Evolutionary conservation across 1,140 invertebrate genomes (phyloP).

Genomic region (Archivesica marissinica): DNA sequence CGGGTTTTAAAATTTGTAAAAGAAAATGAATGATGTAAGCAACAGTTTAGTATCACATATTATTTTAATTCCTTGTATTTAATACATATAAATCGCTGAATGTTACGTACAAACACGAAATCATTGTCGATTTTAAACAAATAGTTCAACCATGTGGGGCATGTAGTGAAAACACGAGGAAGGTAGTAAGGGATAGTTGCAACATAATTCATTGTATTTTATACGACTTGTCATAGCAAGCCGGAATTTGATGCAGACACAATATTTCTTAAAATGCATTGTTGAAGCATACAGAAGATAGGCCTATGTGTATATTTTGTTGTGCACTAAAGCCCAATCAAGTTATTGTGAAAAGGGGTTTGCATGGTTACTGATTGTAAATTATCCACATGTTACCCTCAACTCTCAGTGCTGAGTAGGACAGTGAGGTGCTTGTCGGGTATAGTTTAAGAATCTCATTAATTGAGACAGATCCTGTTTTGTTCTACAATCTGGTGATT

Average conservation of each 20-base stretch:
- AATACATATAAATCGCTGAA: not conserved
- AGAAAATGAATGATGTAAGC: slow-evolving; percentile 58
- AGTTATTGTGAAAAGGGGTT: not conserved
- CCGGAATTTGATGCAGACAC: not conserved
- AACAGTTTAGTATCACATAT: not conserved
- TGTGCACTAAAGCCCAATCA: not conserved
- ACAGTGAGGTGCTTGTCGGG: too few relatives aligned
- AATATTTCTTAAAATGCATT: not conserved
- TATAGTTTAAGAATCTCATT: too few relatives aligned
- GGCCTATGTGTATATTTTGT: not conserved
- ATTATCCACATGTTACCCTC: not conserved
- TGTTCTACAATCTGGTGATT: too few relatives aligned
- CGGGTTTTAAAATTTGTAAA: slow-evolving; percentile 48
- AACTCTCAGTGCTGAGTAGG: not conserved
- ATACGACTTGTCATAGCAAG: not conserved
- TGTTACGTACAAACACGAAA: not conserved
- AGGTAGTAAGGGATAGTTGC: slow-evolving; percentile 32
- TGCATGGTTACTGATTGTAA: not conserved
- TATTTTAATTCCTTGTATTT: not conserved
- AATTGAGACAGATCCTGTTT: too few relatives aligned
- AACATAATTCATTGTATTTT: not conserved
- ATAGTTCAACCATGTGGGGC: slow-evolving; percentile 26
- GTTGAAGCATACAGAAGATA: not conserved
- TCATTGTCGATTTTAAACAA: not conserved
- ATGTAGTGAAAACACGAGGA: slow-evolving; percentile 41